Evolutionary conservation across 2,888 invertebrate genomes (phyloP), one percentile per base, ranked within the genome.

Genomic region (Sialis lutaria): DNA sequence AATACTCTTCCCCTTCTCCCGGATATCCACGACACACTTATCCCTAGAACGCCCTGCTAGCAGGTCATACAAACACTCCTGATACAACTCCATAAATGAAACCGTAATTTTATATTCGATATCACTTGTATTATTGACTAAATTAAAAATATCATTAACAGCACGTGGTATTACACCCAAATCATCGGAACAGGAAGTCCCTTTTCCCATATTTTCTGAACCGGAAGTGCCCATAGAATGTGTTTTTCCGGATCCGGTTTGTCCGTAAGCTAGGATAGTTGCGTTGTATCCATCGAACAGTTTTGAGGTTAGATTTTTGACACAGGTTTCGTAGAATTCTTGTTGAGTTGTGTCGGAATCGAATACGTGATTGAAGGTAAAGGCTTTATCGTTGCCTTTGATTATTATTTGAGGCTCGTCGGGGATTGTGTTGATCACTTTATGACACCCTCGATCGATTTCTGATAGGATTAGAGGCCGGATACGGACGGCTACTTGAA

Each of bases 211-310:
- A 44, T 34, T 12, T 9, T 34, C 44, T 1, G 13, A 68, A 53
- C 82, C 82, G 43, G 79, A 74, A 0, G 89, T 89, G 0, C 92
- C 93, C 93, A 95, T 95, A 0, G 91, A 86, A 61, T 82, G 80
- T 0, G 93, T 95, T 64, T 95, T 95, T 0, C 95, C 92, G 37
- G 90, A 90, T 1, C 90, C 93, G 0, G 95, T 95, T 65, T 95
- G 93, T 0, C 95, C 95, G 64, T 95, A 95, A 0, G 95, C 93
- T 46, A 95, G 62, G 47, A 95, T 87, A 3, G 93, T 95, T 0
- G 90, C 84, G 72, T 95, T 95, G 59, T 87, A 95, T 0, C 91
- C 88, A 71, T 82, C 75, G 60, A 90, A 87, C 9, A 91, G 67
- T 57, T 78, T 82, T 2, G 70, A 67, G 30, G 92, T 70, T 51